These are phyloP conservation scores for Crocodylus rhombifer DNA, from an alignment of 2,797 vertebrate species.

Conservation along the genomic window DNA sequence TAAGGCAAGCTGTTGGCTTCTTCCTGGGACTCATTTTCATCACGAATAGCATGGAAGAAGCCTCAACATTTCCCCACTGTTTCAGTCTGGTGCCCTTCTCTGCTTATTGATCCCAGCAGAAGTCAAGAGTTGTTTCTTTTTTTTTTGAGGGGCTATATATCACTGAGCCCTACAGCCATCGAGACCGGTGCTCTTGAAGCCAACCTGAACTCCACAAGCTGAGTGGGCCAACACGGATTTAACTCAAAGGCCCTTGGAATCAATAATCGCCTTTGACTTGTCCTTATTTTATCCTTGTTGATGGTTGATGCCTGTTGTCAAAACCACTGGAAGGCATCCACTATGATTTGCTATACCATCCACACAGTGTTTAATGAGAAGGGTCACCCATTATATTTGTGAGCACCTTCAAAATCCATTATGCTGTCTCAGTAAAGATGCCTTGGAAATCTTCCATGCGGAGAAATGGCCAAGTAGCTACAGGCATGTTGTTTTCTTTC, in stretches of 20 bases:
- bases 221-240: constrained; percentile 62
- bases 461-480: constrained; percentile 22
- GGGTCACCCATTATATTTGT: constrained; percentile 26
- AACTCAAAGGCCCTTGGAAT: constrained; percentile 61
- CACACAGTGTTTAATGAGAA: constrained; percentile 67
- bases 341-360: constrained; percentile 60
- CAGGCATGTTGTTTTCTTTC: background rate
- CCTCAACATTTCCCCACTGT: background rate
- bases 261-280: constrained; percentile 72
- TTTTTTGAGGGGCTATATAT: constrained; percentile 21
- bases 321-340: constrained; percentile 64
- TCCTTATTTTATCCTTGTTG: constrained; percentile 75
- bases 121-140: constrained; percentile 8
- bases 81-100: constrained; percentile 33
- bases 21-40: background rate
- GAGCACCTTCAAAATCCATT: constrained; percentile 75
- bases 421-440: constrained; percentile 29
- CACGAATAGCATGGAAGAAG: background rate
- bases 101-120: constrained; percentile 52
- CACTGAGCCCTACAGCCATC: constrained; percentile 18
- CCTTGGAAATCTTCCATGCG: constrained; percentile 52
- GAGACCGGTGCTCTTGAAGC: constrained; percentile 31
- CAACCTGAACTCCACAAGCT: constrained; percentile 31
- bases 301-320: constrained; percentile 73
- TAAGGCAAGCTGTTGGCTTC: background rate